Base-by-base conservation (phyloP, 1,140 invertebrate genomes). In the Myzus persicae region DNA sequence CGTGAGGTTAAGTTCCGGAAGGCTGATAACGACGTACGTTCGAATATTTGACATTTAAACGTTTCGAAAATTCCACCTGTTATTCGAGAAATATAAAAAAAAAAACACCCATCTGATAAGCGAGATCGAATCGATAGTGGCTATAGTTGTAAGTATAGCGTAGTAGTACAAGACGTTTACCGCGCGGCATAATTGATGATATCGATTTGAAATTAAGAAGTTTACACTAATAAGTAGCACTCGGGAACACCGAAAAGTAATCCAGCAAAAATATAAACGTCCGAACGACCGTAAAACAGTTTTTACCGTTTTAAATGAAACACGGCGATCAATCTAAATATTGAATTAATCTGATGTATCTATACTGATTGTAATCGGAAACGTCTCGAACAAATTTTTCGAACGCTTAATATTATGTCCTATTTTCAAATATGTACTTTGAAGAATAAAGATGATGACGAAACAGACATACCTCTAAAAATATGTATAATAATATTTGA, bases 211-310 rank as follows among this genome's bases (percentile, higher is more conserved):
- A 88, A 88, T 88, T 88, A n/a, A 88, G 85, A 88, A 88, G 85
- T 88, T 48, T 88, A 88, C 85, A 88, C 44, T 88, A 88, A 88
- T 88, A 88, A 88, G 85, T 88, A 88, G 85, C 85, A 46, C 85
- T 46, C 40, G 9, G 9, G 11, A 22, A 46, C 36, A 36, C n/a
- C 3, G 14, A 42, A 42, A 87, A 44, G 42, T 31, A 31, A 87
- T 18, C 40, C 84, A 18, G 26, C 31, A 44, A n/a, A 87, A 31
- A 42, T 87, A 87, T 87, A 87, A 44, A 44, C 14, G 40, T n/a
- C 44, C 5, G 18, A 36, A 88, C 8, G n/a, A 88, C 85, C 85
- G 44, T 88, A 88, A 48, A 46, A n/a, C 4, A 48, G 31, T 36
- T 88, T 46, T 31, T 36, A 84, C 38, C 26, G 20, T 48, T 48